phyloP scores from a whole-genome alignment of 2,113 vertebrate genomes.

The Sylvietta virens region DNA sequence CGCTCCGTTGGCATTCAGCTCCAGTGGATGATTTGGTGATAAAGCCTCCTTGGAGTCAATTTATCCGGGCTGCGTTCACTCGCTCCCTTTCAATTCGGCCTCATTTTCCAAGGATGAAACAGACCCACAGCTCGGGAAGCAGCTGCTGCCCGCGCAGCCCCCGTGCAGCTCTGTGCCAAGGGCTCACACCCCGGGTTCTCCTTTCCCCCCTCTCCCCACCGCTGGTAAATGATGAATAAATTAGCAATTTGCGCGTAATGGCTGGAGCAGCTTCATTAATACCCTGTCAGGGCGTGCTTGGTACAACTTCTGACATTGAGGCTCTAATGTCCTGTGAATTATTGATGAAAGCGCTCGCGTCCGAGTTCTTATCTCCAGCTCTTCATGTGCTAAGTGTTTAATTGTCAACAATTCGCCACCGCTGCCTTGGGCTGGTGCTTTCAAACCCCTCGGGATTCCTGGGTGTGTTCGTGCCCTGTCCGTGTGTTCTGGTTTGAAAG shows the following conservation, averaged over 20 bases:
- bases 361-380: background rate
- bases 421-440: background rate
- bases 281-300: background rate
- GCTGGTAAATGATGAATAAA: constrained; percentile 7
- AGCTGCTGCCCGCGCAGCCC: background rate
- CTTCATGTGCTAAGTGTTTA: background rate
- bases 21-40: background rate
- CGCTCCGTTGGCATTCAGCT: background rate
- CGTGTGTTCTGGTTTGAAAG: background rate
- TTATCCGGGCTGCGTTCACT: background rate
- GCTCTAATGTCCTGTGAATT: background rate
- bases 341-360: background rate
- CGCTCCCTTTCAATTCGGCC: background rate
- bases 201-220: background rate
- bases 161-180: background rate
- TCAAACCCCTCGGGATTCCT: background rate
- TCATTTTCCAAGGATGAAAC: background rate
- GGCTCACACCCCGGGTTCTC: background rate
- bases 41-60: background rate
- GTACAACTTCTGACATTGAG: background rate
- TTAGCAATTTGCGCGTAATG: constrained; percentile 26
- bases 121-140: background rate
- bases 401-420: background rate
- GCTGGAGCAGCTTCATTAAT: constrained; percentile 7
- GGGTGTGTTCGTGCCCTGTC: background rate